Evolutionary conservation across 2,797 vertebrate genomes (phyloP), one percentile per base, ranked within the genome.

Genomic region (Gephyroberyx darwinii): DNA sequence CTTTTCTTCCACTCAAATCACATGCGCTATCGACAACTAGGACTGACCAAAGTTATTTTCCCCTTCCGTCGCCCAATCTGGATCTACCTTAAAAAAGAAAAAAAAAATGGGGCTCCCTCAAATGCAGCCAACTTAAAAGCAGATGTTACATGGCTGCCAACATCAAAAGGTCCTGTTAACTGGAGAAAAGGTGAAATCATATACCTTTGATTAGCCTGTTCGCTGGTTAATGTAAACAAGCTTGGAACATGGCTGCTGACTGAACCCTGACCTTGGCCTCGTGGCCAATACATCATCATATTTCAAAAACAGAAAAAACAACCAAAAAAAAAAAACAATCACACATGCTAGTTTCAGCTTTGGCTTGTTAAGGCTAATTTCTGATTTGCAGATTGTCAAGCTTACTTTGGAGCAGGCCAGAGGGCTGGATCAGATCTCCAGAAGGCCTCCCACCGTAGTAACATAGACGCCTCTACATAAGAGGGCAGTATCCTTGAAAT

Each of bases 381-480:
- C 78, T 91, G 90, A 93, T 92, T 93, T 93, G 89, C 89, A 90
- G 90, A 92, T 92, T 92, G 90, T 91, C 90, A 91, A 90, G 89
- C 84, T 88, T 91, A 88, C 86, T 91, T 93, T 91, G 62, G 77
- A 83, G 68, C 80, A 81, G 82, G 67, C 62, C 71, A 69, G 59
- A 73, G 54, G 75, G 84, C 63, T 72, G 83, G 82, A 88, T 91
- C 78, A 67, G 71, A 86, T 89, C 83, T 76, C 86, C 65, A 54
- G 43, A 47, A 76, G 72, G 78, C 75, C 82, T 69, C 48, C 64
- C 79, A 84, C 81, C 66, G 70, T 66, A 65, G 56, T 72, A 88
- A 84, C 74, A 77, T 31, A 37, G 75, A 79, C 31, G 62, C 65
- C 71, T 86, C 66, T 53, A 80, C 86, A 84, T 76, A 68, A 83